Evolutionary conservation across 1,140 invertebrate genomes (phyloP).

Genomic region (Aphaenogaster rudis): DNA sequence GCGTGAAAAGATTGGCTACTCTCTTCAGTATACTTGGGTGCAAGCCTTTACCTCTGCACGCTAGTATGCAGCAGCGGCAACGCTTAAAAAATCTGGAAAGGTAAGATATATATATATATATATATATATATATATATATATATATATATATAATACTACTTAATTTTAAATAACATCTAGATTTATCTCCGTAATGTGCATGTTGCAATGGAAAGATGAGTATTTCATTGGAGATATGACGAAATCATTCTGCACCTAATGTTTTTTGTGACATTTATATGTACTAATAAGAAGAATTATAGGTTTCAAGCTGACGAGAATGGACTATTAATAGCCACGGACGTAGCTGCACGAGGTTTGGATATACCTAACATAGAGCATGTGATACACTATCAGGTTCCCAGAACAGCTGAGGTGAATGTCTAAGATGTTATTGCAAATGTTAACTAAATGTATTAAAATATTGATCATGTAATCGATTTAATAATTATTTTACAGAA

Average conservation of each 20-base stretch:
- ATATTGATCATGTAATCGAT: background rate
- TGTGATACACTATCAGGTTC: conserved; percentile 99
- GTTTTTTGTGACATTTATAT: conserved; percentile 1
- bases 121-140: background rate
- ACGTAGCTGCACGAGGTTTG: conserved; percentile 98
- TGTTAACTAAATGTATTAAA: background rate
- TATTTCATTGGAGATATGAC: background rate
- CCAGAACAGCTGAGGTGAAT: conserved; percentile 95
- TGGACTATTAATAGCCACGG: conserved; percentile 97
- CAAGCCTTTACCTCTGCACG: conserved; percentile 95
- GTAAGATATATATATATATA: conserved; percentile 78
- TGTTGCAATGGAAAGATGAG: background rate
- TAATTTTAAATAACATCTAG: background rate
- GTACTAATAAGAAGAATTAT: conserved; percentile 46
- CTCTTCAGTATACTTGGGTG: conserved; percentile 94
- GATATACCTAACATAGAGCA: conserved; percentile 98
- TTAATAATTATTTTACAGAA: conserved; percentile 87
- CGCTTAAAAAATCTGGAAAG: conserved; percentile 97
- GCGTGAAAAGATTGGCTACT: conserved; percentile 94
- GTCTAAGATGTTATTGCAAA: conserved; percentile 28
- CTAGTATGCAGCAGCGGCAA: conserved; percentile 98
- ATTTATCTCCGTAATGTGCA: background rate
- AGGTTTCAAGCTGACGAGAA: conserved; percentile 93
- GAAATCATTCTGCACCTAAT: background rate
- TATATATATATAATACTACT: background rate